phyloP scores from a whole-genome alignment of 2,797 vertebrate species.

The Typhlichthys eigenmanni region DNA sequence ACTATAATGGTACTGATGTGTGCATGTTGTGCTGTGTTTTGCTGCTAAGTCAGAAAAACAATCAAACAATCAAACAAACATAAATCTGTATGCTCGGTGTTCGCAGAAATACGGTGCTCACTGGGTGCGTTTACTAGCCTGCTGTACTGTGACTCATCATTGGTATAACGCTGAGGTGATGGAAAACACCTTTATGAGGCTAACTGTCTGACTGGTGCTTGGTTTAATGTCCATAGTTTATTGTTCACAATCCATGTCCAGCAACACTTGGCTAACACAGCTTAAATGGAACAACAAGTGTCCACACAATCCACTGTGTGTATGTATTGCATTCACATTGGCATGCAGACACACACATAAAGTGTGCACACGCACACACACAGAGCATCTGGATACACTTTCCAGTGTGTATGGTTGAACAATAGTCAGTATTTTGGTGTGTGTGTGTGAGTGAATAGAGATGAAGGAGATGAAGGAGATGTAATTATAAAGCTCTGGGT shows the following conservation, averaged over 20 bases:
- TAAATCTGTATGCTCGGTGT: not conserved
- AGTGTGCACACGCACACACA: conserved; percentile 1
- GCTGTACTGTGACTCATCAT: conserved; percentile 33
- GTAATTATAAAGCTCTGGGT: conserved; percentile 58
- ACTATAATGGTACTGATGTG: not conserved
- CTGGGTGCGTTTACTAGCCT: conserved; percentile 33
- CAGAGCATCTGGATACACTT: conserved; percentile 14
- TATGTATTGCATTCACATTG: conserved; percentile 11
- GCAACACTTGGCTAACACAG: conserved; percentile 34
- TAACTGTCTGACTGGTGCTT: conserved; percentile 28
- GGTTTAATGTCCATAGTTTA: conserved; percentile 34
- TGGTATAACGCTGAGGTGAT: conserved; percentile 33
- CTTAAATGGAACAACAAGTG: conserved; percentile 44
- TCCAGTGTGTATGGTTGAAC: not conserved
- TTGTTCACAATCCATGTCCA: conserved; percentile 42
- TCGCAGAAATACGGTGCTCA: conserved; percentile 24
- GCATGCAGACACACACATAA: not conserved
- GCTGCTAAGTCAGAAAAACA: conserved; percentile 8
- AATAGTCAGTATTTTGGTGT: conserved; percentile 14
- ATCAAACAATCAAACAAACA: too few relatives aligned
- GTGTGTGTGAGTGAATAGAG: conserved; percentile 9
- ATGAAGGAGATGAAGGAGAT: conserved; percentile 39
- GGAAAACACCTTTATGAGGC: conserved; percentile 59
- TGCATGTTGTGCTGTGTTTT: conserved; percentile 16
- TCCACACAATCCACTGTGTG: not conserved